Base-by-base conservation (phyloP, 2,888 invertebrate species). In the Lithophane socia region DNA sequence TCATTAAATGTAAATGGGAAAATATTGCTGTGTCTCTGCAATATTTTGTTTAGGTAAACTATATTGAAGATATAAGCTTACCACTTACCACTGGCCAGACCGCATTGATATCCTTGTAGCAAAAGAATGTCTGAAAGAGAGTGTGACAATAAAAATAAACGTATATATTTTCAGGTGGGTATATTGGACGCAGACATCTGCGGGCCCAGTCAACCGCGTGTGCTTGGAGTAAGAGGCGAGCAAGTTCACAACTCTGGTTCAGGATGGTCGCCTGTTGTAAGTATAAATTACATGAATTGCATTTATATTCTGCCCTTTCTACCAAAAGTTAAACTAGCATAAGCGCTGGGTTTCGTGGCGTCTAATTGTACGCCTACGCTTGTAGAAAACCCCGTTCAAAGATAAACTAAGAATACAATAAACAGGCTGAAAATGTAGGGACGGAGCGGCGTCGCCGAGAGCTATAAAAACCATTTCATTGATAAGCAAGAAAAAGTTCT, bases 151-250 rank as follows among this genome's bases (percentile, higher is more conserved):
- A 37, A 37, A 3, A 37, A 37, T 1, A 37, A 37, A 29, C 29
- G 29, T 29, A 29, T 29, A 29, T 29, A 29, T 29, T 80, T 93
- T 88, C 92, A 99, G 98, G 98, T 99, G 85, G 99, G 98, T 37
- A 98, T 99, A 12, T 95, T 99, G 87, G 99, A 99, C 95, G 98
- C 99, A 75, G 99, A 99, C 93, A 99, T 99, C 88, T 99, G 99
- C 96, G 99, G 99, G 0, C 99, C 99, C 65, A 99, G 99, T 44
- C 99, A 99, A 92, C 99, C 99, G 18, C 97, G 99, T 84, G 98
- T 99, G 87, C 97, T 99, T 90, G 99, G 99, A 58, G 98, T 98
- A 63, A 97, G 98, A 87, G 98, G 98, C 56, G 99, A 99, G 94
- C 98, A 98, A 94, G 99, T 99, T 3, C 99, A 99, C 97, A 98